Conservation (phyloP, 1,140 invertebrate species). For the Lepidotrigona ventralis region DNA sequence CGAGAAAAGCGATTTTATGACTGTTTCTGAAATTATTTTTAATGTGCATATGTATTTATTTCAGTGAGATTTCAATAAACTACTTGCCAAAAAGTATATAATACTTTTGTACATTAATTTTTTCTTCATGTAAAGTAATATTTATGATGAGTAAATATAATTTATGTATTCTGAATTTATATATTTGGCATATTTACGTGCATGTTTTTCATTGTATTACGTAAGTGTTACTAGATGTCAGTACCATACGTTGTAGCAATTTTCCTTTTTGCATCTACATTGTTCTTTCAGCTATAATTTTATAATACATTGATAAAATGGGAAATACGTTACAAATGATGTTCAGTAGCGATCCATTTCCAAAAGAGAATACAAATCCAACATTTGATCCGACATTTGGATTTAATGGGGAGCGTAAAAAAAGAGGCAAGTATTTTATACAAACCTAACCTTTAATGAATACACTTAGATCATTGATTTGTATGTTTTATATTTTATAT, state of each 20-base stretch:
- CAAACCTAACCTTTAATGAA: conserved; percentile 63
- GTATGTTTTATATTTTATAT: conserved; percentile 24
- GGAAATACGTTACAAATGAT: conserved; percentile 47
- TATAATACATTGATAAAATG: conserved; percentile 43
- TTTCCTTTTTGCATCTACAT: neutral
- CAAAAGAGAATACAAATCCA: conserved; percentile 80
- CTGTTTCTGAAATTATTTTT: conserved; percentile 21
- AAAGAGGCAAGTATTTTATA: conserved; percentile 82
- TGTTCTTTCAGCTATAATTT: neutral
- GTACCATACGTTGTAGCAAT: neutral
- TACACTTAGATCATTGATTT: neutral
- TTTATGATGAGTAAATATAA: neutral
- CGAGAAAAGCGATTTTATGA: conserved; percentile 66
- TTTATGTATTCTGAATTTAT: neutral
- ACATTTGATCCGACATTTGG: conserved; percentile 89
- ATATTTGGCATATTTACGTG: neutral
- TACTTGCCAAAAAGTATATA: conserved; percentile 3
- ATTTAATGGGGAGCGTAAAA: conserved; percentile 87
- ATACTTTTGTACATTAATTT: neutral
- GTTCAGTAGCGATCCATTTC: conserved; percentile 48
- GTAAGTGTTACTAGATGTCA: conserved; percentile 56
- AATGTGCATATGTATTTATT: conserved; percentile 66
- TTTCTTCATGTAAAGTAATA: neutral
- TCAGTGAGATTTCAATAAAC: conserved; percentile 70
- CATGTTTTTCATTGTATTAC: neutral